phyloP scores from a whole-genome alignment of 2,113 vertebrate genomes.

The Xiphias gladius region DNA sequence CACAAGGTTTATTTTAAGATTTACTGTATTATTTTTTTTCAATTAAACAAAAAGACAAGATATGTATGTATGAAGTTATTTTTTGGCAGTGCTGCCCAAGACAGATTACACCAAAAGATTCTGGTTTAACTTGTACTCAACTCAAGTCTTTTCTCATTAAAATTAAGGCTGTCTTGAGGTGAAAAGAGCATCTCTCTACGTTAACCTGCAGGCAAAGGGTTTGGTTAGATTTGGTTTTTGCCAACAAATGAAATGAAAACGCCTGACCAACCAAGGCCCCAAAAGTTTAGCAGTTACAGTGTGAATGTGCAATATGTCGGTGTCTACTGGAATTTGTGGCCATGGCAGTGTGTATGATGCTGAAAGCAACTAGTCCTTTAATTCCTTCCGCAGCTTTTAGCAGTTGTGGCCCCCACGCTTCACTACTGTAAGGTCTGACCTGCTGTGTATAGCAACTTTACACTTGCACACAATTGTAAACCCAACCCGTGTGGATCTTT shows the following conservation, averaged over 20 bases:
- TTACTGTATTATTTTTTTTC: conserved; percentile 57
- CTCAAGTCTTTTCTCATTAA: background rate
- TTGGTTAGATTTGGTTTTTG: background rate
- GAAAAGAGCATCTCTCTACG: background rate
- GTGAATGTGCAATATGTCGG: background rate
- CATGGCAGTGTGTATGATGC: background rate
- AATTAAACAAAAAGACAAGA: conserved; percentile 57
- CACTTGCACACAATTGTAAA: background rate
- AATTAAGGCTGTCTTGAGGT: background rate
- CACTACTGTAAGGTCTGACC: background rate
- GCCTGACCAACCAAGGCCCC: background rate
- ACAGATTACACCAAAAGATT: background rate
- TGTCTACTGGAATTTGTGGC: background rate
- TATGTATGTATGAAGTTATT: conserved; percentile 11
- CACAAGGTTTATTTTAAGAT: conserved; percentile 46
- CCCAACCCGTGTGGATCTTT: background rate
- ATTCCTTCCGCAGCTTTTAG: background rate
- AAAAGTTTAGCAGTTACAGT: background rate
- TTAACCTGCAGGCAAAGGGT: background rate
- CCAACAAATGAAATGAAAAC: background rate
- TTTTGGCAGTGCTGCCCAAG: background rate
- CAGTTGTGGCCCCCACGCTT: background rate
- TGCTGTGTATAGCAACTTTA: background rate
- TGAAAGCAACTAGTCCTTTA: background rate
- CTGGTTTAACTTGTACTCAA: background rate